Evolutionary conservation across 2,888 invertebrate species (phyloP), one percentile per base, ranked within the genome.

Genomic region (Pocota personata): DNA sequence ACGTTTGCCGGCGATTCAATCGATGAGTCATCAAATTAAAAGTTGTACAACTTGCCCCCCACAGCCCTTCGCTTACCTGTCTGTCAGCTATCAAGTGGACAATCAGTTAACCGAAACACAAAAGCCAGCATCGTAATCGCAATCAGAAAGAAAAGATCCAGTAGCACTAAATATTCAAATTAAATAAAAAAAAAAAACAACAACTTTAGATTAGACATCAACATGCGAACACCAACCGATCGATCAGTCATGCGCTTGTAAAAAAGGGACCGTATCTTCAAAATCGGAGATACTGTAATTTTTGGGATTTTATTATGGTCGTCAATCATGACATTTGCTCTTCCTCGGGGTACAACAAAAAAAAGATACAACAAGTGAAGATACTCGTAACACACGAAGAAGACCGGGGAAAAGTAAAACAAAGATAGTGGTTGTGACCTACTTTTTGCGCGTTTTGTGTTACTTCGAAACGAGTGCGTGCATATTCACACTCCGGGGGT

Each of bases 401-500:
- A 75, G 43, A n/a, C 37, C 50, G n/a, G 7, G 27, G 14, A 19
- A 40, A 57, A 48, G 48, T 35, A 76, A 58, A 72, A 76, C 67
- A 69, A 69, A 67, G 50, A 35, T 16, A 40, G 69, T 48, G 60
- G 64, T 64, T 55, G 75, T 82, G 76, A 82, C 82, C 82, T 66
- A 76, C 71, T 76, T 76, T 76, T 64, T 64, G 82, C 52, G 55
- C 14, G 62, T 75, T 73, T 80, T 67, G 43, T 60, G 55, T 43
- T 82, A 30, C 64, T 72, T 64, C 14, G 40, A 4, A 12, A 16
- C n/a, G 60, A 66, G 43, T 80, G 52, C 73, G 60, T 75, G 82
- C 48, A 55, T 57, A n/a, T 24, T 58, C 76, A 76, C 82, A 66
- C 82, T 82, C 77, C 64, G 72, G 82, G 82, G 77, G 82, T 82